Base-by-base conservation (phyloP, 2,888 invertebrate species). In the Cephus pygmeus region DNA sequence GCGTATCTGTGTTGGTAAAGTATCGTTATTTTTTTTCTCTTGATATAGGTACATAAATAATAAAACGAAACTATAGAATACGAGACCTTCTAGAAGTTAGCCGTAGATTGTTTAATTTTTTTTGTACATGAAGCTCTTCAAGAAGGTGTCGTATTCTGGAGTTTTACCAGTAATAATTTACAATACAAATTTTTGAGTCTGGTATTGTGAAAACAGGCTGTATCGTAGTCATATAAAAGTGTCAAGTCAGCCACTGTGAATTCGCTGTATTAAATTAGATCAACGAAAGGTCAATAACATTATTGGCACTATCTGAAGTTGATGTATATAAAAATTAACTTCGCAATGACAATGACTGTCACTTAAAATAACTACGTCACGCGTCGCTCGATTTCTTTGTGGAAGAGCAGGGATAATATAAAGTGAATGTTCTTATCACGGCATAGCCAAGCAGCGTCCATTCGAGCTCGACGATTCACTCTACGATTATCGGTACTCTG, bases 391-490 rank as follows among this genome's bases (percentile, higher is more conserved):
- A 71, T 71, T 71, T 71, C 71, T 12, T 34, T 71, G 12, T 31
- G 31, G 34, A 71, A 71, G 31, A 71, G 71, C 23, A 56, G 56
- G 56, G 56, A 56, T 15, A 56, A 23, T 56, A 56, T 56, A 56
- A 40, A 40, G 82, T 80, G 84, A 85, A 85, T 82, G 83, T 23
- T 31, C 71, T 71, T 71, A 71, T 71, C 71, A 34, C 71, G 12
- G 71, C 33, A 71, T 71, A 34, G 9, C 31, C 12, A 12, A 71
- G 33, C 71, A 33, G 71, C 71, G 34, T 23, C 33, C 71, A 71
- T 71, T 71, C 31, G 31, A 31, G 71, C 33, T n/a, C 33, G 71
- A 71, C 71, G 71, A 71, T 71, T 71, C 71, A 71, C 12, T 71
- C 33, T 71, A 31, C 71, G 77, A 77, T 76, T 71, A 79, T 69